A percentile compares a stretch with the other conserved stretches of the same genome.
These are phyloP conservation scores for Gallinago undulata DNA, from an alignment of 2,113 vertebrate genomes.

Conservation along the genomic window DNA sequence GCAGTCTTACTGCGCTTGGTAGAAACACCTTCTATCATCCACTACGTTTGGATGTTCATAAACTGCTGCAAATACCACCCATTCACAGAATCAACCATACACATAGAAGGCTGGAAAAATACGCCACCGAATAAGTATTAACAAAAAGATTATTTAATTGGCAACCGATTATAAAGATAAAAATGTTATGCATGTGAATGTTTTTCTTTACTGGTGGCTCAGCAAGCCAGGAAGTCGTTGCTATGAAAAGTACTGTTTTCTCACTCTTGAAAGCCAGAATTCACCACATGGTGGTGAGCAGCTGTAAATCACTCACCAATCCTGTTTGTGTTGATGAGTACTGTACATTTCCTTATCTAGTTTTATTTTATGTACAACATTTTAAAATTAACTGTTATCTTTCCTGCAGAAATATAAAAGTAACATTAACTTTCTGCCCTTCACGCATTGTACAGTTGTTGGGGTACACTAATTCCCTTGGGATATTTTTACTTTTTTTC, in stretches of 20 bases:
- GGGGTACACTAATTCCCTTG: background rate
- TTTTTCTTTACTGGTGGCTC: background rate
- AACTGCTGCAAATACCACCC: background rate
- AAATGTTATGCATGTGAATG: background rate
- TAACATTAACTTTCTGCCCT: background rate
- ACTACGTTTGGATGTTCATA: background rate
- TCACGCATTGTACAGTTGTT: background rate
- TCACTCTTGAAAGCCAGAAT: background rate
- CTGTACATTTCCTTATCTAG: background rate
- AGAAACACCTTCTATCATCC: background rate
- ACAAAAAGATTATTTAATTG: background rate
- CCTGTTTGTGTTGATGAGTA: background rate
- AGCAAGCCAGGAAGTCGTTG: background rate
- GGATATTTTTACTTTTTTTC: background rate
- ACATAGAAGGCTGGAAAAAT: background rate
- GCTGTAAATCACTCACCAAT: background rate
- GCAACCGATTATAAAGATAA: background rate
- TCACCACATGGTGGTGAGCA: background rate
- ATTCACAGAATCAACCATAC: background rate
- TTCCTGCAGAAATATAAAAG: background rate
- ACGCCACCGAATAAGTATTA: fast-evolving
- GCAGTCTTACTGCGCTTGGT: background rate
- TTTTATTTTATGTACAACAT: background rate
- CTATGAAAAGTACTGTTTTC: background rate
- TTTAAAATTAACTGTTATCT: background rate